These are phyloP conservation scores for Mesoclemmys tuberculata DNA, from an alignment of 2,113 vertebrate species.

Conservation along the genomic window DNA sequence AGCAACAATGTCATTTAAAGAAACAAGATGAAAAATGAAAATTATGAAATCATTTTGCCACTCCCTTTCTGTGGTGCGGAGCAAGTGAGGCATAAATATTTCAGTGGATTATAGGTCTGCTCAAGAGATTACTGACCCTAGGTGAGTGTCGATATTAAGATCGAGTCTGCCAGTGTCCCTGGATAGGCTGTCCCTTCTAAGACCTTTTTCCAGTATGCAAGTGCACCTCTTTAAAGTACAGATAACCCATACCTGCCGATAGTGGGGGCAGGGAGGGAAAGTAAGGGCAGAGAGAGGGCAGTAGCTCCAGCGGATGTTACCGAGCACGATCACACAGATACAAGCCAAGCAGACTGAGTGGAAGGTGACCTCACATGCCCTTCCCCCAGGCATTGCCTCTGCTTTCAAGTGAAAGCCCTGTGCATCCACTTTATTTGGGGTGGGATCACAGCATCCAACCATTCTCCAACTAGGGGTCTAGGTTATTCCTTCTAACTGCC, in stretches of 20 bases:
- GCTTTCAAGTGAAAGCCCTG: too few relatives aligned
- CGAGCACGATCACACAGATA: not conserved
- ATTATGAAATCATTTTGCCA: too few relatives aligned
- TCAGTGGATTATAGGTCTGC: not conserved
- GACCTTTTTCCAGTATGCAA: not conserved
- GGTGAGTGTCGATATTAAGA: not conserved
- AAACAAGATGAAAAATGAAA: not conserved
- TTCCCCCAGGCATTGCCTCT: not conserved
- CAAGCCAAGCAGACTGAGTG: not conserved
- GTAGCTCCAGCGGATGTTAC: not conserved
- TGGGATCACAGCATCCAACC: not conserved
- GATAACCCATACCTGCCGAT: not conserved
- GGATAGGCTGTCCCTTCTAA: not conserved
- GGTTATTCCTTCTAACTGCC: too few relatives aligned
- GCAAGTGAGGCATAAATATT: not conserved
- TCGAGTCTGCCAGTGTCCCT: not conserved
- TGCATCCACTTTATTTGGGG: not conserved
- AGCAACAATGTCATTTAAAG: not conserved
- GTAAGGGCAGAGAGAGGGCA: not conserved
- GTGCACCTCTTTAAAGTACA: not conserved
- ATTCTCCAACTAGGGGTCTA: not conserved
- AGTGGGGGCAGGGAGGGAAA: too few relatives aligned
- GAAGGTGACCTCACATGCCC: too few relatives aligned
- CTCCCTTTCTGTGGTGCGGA: not conserved
- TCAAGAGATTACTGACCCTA: not conserved